A percentile compares a stretch with the other conserved stretches of the same genome.
Evolutionary conservation across 2,888 invertebrate genomes (phyloP).

Genomic region (Apotomis turbidana): DNA sequence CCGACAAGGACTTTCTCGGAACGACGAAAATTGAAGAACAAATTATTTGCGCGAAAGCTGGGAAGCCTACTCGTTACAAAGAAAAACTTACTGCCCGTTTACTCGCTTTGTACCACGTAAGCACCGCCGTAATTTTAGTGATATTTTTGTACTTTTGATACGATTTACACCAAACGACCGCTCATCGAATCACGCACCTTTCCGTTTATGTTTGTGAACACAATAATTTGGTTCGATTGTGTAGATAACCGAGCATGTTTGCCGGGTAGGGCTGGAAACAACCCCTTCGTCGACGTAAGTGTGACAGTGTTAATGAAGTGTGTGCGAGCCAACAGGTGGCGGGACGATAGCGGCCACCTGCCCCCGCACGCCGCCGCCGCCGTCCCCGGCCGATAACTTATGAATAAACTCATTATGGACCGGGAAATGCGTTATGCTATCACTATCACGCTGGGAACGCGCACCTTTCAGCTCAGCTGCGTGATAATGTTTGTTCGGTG

Average conservation of each 20-base stretch:
- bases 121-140: slow-evolving; percentile 1
- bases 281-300: slow-evolving; percentile 9
- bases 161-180: background rate
- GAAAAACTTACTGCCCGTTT: background rate
- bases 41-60: too few species aligned
- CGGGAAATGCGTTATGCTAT: background rate
- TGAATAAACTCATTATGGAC: slow-evolving; percentile 11
- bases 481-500: background rate
- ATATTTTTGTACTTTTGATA: slow-evolving; percentile 1
- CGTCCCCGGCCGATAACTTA: background rate
- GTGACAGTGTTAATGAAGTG: slow-evolving; percentile 5
- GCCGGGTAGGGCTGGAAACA: background rate
- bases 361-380: background rate
- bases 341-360: slow-evolving; percentile 17
- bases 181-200: slow-evolving; percentile 11
- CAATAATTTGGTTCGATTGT: slow-evolving; percentile 8
- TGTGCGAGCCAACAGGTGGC: slow-evolving; percentile 31
- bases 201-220: slow-evolving; percentile 8
- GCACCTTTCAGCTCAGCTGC: slow-evolving; percentile 32
- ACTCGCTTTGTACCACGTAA: background rate
- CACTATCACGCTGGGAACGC: slow-evolving; percentile 18
- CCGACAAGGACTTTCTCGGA: too few species aligned
- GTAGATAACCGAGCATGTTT: slow-evolving; percentile 26
- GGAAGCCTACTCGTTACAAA: too few species aligned
- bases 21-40: too few species aligned